Evolutionary conservation across 2,888 invertebrate species (phyloP).

Genomic region (Rhopalosiphum nymphaeae): DNA sequence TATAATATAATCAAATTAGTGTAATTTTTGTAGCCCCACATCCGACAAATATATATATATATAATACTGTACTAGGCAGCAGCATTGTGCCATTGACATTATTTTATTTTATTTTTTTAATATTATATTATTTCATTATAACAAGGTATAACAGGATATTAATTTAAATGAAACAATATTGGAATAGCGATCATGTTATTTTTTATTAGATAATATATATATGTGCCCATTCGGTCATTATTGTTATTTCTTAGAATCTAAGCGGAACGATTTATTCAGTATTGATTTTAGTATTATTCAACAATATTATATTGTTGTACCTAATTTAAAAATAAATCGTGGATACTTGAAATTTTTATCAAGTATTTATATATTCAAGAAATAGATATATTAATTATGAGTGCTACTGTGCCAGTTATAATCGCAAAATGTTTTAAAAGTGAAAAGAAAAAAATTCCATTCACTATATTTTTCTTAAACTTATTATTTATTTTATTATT

Average conservation of each 20-base stretch:
- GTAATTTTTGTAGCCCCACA: neutral
- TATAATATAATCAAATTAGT: neutral
- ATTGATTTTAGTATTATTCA: too few relatives aligned
- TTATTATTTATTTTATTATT: too few relatives aligned
- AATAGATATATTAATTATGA: too few relatives aligned
- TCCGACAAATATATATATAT: neutral
- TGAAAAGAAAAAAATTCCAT: too few relatives aligned
- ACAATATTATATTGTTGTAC: too few relatives aligned
- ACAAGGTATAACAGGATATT: neutral
- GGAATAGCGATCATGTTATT: neutral
- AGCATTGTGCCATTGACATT: neutral
- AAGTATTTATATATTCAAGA: too few relatives aligned
- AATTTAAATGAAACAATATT: neutral
- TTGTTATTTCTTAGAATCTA: neutral
- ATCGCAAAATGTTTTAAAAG: too few relatives aligned
- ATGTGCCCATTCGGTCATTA: neutral
- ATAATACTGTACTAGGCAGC: neutral
- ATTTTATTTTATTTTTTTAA: neutral
- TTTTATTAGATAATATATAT: neutral
- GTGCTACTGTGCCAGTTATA: too few relatives aligned
- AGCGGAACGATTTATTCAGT: neutral
- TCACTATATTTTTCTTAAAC: too few relatives aligned
- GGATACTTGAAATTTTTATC: too few relatives aligned
- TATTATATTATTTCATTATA: neutral
- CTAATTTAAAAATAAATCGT: too few relatives aligned